Percentiles rank a stretch among this genome's conserved stretches.
These are phyloP conservation scores for Drosophila dunni DNA, from an alignment of 1,140 invertebrate genomes.

Conservation along the genomic window DNA sequence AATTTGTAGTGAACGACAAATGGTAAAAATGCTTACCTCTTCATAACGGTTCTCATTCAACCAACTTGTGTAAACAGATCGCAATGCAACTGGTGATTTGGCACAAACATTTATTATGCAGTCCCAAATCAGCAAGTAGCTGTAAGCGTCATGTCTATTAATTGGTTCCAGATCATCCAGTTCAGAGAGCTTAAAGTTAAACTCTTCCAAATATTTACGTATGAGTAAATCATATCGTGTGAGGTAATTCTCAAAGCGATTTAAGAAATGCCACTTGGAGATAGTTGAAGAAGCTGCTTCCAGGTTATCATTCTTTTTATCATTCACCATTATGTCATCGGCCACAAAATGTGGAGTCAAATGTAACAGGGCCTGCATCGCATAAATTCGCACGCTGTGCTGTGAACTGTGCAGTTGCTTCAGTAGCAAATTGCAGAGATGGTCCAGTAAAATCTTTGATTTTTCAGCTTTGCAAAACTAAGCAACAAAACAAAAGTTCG, in stretches of 20 bases:
- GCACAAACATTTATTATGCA: slow-evolving; percentile 89
- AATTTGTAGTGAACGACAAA: slow-evolving; percentile 15
- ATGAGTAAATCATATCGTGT: slow-evolving; percentile 66
- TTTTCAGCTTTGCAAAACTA: slow-evolving; percentile 68
- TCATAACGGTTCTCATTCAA: slow-evolving; percentile 86
- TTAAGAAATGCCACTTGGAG: slow-evolving; percentile 83
- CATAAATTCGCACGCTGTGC: slow-evolving; percentile 59
- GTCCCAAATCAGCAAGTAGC: slow-evolving; percentile 91
- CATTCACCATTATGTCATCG: slow-evolving; percentile 70
- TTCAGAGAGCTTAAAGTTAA: slow-evolving; percentile 80
- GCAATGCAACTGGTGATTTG: slow-evolving; percentile 88
- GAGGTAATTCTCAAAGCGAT: slow-evolving; percentile 86
- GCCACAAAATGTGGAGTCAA: slow-evolving; percentile 69
- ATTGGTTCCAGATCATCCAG: slow-evolving; percentile 70
- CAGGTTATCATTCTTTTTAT: slow-evolving; percentile 64
- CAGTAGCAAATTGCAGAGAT: slow-evolving; percentile 76
- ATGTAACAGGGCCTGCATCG: slow-evolving; percentile 58
- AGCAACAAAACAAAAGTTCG: not conserved
- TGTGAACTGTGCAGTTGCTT: slow-evolving; percentile 62
- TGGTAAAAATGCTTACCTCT: slow-evolving; percentile 53
- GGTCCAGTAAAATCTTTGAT: slow-evolving; percentile 61
- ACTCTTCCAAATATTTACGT: slow-evolving; percentile 70
- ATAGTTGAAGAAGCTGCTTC: slow-evolving; percentile 35
- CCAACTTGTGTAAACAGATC: slow-evolving; percentile 89
- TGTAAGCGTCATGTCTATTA: slow-evolving; percentile 59